phyloP scores from a whole-genome alignment of 2,888 invertebrate genomes.

The Leptogaster cylindrica region DNA sequence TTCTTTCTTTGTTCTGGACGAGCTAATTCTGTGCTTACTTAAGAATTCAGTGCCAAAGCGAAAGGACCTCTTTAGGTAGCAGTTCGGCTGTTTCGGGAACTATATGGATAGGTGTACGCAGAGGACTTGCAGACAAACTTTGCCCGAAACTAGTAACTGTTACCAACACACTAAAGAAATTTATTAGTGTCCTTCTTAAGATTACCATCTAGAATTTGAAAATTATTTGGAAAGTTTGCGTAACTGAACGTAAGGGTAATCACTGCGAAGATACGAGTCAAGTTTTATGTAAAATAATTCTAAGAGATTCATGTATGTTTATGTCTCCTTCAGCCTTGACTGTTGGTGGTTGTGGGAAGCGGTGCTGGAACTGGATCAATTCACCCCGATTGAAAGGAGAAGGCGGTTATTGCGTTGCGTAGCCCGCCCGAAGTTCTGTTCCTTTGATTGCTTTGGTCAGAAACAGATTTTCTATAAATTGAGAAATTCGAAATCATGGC shows the following conservation, averaged over 20 bases:
- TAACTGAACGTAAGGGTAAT: background rate
- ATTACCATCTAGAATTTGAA: slow-evolving; percentile 37
- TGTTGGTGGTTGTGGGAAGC: background rate
- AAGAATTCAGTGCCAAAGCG: too few species aligned
- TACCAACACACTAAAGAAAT: slow-evolving; percentile 32
- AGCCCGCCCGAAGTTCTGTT: slow-evolving; percentile 3
- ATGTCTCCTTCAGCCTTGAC: background rate
- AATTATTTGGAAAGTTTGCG: slow-evolving; percentile 35
- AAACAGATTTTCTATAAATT: slow-evolving; percentile 38
- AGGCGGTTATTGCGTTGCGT: too few species aligned
- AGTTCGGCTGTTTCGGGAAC: too few species aligned
- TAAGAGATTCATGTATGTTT: slow-evolving; percentile 16
- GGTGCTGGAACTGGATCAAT: slow-evolving; percentile 9
- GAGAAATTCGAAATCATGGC: slow-evolving; percentile 24
- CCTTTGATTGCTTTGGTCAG: slow-evolving; percentile 38
- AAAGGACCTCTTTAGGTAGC: background rate
- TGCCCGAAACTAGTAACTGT: slow-evolving; percentile 10
- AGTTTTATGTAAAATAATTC: slow-evolving; percentile 22
- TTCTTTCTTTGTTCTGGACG: slow-evolving; percentile 24
- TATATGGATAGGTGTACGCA: background rate
- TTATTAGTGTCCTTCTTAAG: slow-evolving; percentile 42
- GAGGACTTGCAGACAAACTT: slow-evolving; percentile 1
- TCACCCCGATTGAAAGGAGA: slow-evolving; percentile 23
- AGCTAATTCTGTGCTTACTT: slow-evolving; percentile 18
- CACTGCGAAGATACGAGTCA: background rate